A percentile compares a stretch with the other conserved stretches of the same genome.
These are phyloP conservation scores for Nothocercus nigrocapillus DNA, from an alignment of 2,113 vertebrate species.

Conservation along the genomic window DNA sequence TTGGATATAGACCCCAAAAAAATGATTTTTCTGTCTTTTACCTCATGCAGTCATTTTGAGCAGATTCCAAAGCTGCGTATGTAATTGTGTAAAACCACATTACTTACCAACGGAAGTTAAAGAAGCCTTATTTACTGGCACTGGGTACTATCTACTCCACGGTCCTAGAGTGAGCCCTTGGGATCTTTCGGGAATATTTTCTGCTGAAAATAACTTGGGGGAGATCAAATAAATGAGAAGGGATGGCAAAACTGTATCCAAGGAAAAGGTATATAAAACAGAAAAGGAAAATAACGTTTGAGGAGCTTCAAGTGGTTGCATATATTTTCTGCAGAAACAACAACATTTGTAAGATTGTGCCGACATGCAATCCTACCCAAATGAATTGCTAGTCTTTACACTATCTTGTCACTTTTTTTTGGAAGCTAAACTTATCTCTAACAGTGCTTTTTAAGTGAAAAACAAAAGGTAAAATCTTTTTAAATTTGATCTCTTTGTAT, in stretches of 20 bases:
- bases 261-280: background rate
- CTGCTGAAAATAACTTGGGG: background rate
- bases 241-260: background rate
- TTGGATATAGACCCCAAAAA: background rate
- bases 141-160: background rate
- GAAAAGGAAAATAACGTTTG: background rate
- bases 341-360: background rate
- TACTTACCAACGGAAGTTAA: background rate
- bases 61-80: background rate
- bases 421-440: background rate
- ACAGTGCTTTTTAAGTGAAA: background rate
- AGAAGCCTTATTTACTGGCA: background rate
- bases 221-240: background rate
- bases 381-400: background rate
- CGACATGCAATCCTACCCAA: background rate
- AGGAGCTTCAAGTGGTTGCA: background rate
- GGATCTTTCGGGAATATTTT: background rate
- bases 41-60: background rate
- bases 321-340: background rate
- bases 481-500: background rate
- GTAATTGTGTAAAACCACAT: background rate
- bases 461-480: background rate
- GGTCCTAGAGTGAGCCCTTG: background rate
- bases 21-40: background rate
- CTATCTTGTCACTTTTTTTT: background rate